Conservation (phyloP, 2,888 invertebrate species). For the Drosophila niveifrons region DNA sequence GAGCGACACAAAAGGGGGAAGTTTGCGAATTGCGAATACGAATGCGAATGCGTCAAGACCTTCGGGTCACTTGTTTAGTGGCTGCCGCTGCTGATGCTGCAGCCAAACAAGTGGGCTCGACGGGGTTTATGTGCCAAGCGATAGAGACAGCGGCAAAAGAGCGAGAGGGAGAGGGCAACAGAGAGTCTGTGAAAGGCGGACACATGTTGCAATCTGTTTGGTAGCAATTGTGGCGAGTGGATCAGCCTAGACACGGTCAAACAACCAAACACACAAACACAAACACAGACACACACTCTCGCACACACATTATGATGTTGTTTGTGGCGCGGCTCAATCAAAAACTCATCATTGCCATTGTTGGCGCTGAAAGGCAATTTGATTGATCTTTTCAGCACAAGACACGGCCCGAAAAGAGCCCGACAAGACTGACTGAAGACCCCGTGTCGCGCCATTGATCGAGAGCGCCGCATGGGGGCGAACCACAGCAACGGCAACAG, state of each 20-base stretch:
- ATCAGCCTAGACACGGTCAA: constrained; percentile 5
- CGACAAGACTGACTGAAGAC: constrained; percentile 37
- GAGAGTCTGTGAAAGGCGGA: constrained; percentile 30
- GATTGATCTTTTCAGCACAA: constrained; percentile 71
- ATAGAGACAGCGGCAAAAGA: constrained; percentile 22
- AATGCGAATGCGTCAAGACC: constrained; percentile 43
- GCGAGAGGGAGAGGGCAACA: constrained; percentile 1
- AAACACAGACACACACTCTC: neutral
- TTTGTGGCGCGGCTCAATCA: constrained; percentile 52
- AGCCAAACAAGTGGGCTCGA: constrained; percentile 50
- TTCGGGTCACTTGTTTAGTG: constrained; percentile 64
- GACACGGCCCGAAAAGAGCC: constrained; percentile 42
- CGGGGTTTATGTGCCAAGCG: constrained; percentile 35
- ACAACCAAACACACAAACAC: constrained; percentile 1
- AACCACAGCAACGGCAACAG: constrained; percentile 28
- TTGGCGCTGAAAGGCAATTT: constrained; percentile 64
- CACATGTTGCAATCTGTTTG: constrained; percentile 58
- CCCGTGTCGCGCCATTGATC: constrained; percentile 62
- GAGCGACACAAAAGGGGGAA: neutral
- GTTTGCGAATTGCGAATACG: constrained; percentile 15
- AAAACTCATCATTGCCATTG: constrained; percentile 67
- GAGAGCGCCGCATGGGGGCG: constrained; percentile 62
- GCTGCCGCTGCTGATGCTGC: constrained; percentile 45
- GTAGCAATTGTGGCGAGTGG: constrained; percentile 23
- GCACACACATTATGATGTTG: neutral